A percentile compares a stretch with the other conserved stretches of the same genome.
These are phyloP conservation scores for Synodontis membranacea DNA, from an alignment of 2,113 vertebrate species.

Conservation along the genomic window DNA sequence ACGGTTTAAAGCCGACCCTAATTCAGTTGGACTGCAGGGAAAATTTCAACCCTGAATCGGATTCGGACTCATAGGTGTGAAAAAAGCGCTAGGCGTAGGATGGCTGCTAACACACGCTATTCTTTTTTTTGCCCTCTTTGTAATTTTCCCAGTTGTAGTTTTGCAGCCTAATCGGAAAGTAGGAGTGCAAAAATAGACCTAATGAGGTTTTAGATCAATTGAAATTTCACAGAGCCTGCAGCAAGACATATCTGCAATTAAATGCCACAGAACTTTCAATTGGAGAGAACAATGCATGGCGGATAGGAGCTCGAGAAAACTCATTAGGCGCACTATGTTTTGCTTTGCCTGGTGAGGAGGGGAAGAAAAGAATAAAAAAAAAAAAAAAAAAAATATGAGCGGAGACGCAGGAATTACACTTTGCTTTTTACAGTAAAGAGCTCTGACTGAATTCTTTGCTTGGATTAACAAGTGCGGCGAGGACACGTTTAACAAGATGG, in stretches of 20 bases:
- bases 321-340: constrained; percentile 25
- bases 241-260: constrained; percentile 30
- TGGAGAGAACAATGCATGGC: constrained; percentile 1
- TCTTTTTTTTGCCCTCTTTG: background rate
- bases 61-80: background rate
- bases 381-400: background rate
- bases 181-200: constrained; percentile 14
- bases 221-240: constrained; percentile 33
- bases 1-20: background rate
- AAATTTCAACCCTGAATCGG: background rate
- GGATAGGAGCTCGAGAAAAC: constrained; percentile 17
- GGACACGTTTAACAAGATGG: background rate
- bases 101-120: background rate
- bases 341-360: background rate
- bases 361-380: background rate
- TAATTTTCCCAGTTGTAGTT: constrained; percentile 15
- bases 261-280: constrained; percentile 19
- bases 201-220: constrained; percentile 26
- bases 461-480: background rate
- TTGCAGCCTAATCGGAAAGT: constrained; percentile 1
- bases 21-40: background rate
- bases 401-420: background rate
- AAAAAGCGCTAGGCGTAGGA: background rate
- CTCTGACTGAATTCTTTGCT: background rate
- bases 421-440: constrained; percentile 3